These are phyloP conservation scores for Terebella lapidaria DNA, from an alignment of 2,888 invertebrate genomes.

Conservation along the genomic window DNA sequence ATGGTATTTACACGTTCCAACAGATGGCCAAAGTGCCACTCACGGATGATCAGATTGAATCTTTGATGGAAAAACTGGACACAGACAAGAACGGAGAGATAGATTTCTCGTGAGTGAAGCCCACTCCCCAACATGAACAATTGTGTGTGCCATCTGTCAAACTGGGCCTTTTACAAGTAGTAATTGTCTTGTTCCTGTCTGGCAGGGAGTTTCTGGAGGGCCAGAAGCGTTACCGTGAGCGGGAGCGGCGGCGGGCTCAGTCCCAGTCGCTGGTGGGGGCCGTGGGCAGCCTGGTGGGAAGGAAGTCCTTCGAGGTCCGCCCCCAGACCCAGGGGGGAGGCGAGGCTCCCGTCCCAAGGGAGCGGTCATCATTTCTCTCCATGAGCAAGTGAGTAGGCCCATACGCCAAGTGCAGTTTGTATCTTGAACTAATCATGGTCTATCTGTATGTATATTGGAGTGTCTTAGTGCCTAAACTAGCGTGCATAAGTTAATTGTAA, in stretches of 20 bases:
- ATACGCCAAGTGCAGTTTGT: too few species aligned
- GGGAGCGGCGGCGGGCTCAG: constrained; percentile 3
- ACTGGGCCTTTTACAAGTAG: too few species aligned
- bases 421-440: too few species aligned
- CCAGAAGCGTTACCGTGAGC: constrained; percentile 7
- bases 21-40: constrained; percentile 4
- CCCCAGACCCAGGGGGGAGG: background rate
- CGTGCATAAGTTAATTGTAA: too few species aligned
- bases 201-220: constrained; percentile 10
- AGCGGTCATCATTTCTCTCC: background rate
- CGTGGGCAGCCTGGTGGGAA: background rate
- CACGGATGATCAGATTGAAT: constrained; percentile 7
- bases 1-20: too few species aligned
- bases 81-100: constrained; percentile 7
- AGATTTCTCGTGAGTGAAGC: constrained; percentile 4
- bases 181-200: background rate
- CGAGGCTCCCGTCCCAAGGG: too few species aligned
- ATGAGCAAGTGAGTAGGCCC: background rate
- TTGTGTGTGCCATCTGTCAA: too few species aligned
- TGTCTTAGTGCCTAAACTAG: too few species aligned
- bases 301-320: background rate
- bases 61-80: constrained; percentile 7
- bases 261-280: background rate
- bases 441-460: too few species aligned
- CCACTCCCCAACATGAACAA: too few species aligned